Evolutionary conservation across 2,888 invertebrate genomes (phyloP), one percentile per base, ranked within the genome.

Genomic region (Eupithecia abbreviata): DNA sequence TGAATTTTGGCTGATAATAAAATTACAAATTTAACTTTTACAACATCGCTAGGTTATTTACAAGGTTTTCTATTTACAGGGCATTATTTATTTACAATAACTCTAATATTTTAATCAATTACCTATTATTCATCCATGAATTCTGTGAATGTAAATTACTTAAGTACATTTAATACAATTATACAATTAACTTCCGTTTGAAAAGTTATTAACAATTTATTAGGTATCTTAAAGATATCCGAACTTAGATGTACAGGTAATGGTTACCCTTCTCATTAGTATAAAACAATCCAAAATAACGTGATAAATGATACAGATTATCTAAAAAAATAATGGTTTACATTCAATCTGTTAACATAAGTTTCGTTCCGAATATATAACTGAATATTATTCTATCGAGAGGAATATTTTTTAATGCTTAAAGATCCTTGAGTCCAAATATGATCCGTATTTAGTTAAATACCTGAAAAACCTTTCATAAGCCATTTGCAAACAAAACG

Each of bases 1-100:
- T 70, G 70, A 75, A 88, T 87, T 88, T 90, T 90, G 90, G 90
- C 90, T 89, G 89, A 83, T 82, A 43, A 87, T 85, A 83, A 87
- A 83, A 87, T 86, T 84, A 90, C 86, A 88, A 87, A 90, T 86
- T 82, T 84, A 83, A 84, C 79, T 81, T 84, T 84, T 81, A 84
- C 82, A 84, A 85, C 76, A 76, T 83, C 84, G 77, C 80, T 77
- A 76, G 43, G 72, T 83, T 89, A 87, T 88, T 85, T 88, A 90
- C 88, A 90, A 79, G 65, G 67, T 84, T 47, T 68, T 30, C 76
- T 90, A 89, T 89, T 85, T 90, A 90, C 90, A 90, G 82, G 80
- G 79, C 81, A 77, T 84, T 80, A 71, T 78, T 83, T 84, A 84
- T 75, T 89, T 88, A 88, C 83, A 88, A 89, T 88, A 89, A 71